Base-by-base conservation (phyloP, 1,140 invertebrate species). In the Arctopsyche grandis region DNA sequence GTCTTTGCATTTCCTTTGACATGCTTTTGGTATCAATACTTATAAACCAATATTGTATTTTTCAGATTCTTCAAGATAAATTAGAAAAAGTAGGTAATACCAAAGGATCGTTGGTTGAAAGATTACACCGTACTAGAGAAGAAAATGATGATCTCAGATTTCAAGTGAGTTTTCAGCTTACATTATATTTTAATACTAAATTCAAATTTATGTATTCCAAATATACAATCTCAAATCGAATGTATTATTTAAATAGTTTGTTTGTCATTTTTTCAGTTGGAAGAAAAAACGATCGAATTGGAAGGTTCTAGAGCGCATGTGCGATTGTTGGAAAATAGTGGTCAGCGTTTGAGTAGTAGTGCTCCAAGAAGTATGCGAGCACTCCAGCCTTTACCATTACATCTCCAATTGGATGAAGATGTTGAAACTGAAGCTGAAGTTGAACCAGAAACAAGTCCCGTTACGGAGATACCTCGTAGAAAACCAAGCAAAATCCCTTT, bases 131-230 rank as follows among this genome's bases (percentile, higher is more conserved):
- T 83, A 90, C 90, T 52, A 90, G 91, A 83, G 94, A 95, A 83
- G 91, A 94, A 84, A 94, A 94, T 75, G 94, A 95, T 78, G 94
- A 96, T 85, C 88, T 96, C 80, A 91, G 91, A 83, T 95, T 95
- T 87, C 93, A 95, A 89, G 94, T 94, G 85, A 86, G 86, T 66
- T 66, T 46, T 26, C 75, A 52, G 48, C 48, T 52, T 52, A 52
- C 48, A 10, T 14, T 12, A 52, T 52, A 14, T 52, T 4, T 52
- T 16, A 14, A 16, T 58, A 56, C 19, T 24, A 14, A 1, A 52
- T 52, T 52, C 16, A 14, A 12, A 52, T 12, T 52, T 52, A 12
- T 52, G 48, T 4, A 52, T 52, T 52, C 3, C 48, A 52, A 12
- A 52, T 52, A n/a, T n/a, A n/a, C n/a, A n/a, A n/a, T n/a, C n/a